Evolutionary conservation across 2,113 vertebrate genomes (phyloP), one percentile per base, ranked within the genome.

Genomic region (Barnardius zonarius): DNA sequence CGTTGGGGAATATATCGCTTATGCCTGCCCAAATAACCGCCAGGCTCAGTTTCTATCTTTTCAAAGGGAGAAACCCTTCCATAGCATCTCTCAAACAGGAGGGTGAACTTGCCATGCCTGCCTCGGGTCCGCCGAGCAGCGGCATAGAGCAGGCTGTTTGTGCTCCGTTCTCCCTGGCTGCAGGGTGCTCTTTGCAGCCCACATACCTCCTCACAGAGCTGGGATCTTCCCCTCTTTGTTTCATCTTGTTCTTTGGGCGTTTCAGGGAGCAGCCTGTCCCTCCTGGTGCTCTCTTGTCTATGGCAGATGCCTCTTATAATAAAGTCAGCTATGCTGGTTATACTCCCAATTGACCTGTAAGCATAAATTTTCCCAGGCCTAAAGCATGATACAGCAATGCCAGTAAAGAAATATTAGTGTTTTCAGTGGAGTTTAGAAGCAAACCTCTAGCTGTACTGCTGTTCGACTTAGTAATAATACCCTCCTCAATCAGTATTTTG

Each of bases 61-160:
- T 28, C 52, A 18, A 44, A 64, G 37, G 27, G 16, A 84, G 48
- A 31, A 69, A 37, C 24, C 31, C 27, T 75, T 73, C 46, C 68
- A 18, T 59, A 62, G 31, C 10, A 5, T n/a, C 22, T 11, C 17
- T 82, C 10, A 35, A 30, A 46, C 6, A 4, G 0, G 2, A 66
- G 69, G 66, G 5, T 44, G 54, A 49, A 30, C 12, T 33, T 46
- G 17, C 9, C 4, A 1, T 41, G 46, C 52, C 46, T 10, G 23
- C 63, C 68, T 39, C 19, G 0, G 27, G 48, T 19, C 44, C 0
- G 2, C 17, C 1, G 9, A 41, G 52, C 15, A 19, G 15, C 3
- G 11, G 3, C 0, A 13, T 30, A 66, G 59, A n/a, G 9, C 13
- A 3, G 24, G 4, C 17, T 5, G 23, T 13, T 43, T 20, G 19